Percentiles rank a stretch among this genome's conserved stretches.
These are phyloP conservation scores for Schlechtendalia chinensis DNA, from an alignment of 1,140 invertebrate species.

Conservation along the genomic window DNA sequence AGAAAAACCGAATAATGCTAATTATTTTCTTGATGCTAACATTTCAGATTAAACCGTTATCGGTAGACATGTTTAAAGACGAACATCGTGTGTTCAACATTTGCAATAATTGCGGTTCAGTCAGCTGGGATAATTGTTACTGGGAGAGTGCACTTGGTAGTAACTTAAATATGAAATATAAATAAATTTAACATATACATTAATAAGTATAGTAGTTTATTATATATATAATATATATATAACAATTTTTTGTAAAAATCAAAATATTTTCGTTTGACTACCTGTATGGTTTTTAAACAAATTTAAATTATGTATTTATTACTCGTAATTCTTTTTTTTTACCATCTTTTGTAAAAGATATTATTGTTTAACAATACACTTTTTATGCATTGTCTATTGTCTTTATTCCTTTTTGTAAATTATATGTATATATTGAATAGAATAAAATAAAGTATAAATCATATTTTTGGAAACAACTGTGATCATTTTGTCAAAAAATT, in stretches of 20 bases:
- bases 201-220: not conserved
- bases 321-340: not conserved
- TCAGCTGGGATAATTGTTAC: constrained; percentile 67
- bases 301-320: not conserved
- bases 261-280: too few relatives aligned
- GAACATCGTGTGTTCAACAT: constrained; percentile 62
- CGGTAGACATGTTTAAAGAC: constrained; percentile 57
- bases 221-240: too few relatives aligned
- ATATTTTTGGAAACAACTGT: not conserved
- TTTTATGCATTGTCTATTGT: not conserved
- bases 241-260: too few relatives aligned
- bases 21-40: not conserved
- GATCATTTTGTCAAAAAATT: too few relatives aligned
- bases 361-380: not conserved
- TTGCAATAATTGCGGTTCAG: constrained; percentile 66
- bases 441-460: not conserved
- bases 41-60: constrained; percentile 59
- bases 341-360: not conserved
- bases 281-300: not conserved
- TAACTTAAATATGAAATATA: constrained; percentile 23
- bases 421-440: too few relatives aligned
- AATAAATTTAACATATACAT: not conserved
- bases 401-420: not conserved
- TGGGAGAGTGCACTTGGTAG: constrained; percentile 58
- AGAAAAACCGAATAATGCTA: not conserved